These are phyloP conservation scores for Caradrina clavipalpis DNA, from an alignment of 2,888 invertebrate genomes.

Conservation along the genomic window DNA sequence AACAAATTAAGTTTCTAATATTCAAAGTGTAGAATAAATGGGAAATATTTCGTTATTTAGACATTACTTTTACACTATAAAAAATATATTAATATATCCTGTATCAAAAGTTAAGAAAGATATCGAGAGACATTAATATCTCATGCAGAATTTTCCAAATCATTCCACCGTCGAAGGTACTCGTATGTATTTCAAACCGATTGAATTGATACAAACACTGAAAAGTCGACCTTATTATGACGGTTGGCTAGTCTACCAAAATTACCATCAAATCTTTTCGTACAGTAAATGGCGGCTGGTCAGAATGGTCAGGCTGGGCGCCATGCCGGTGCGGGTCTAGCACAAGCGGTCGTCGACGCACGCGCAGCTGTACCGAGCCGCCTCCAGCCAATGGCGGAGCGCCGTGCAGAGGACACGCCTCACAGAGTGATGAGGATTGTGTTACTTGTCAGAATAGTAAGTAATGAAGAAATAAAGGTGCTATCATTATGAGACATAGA, in stretches of 20 bases:
- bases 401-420: constrained; percentile 94
- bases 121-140: too few relatives aligned
- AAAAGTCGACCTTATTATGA: background rate
- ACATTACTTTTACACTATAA: background rate
- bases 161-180: background rate
- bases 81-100: background rate
- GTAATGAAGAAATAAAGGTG: constrained; percentile 18
- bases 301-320: constrained; percentile 96
- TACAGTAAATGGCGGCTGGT: constrained; percentile 98
- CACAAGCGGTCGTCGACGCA: constrained; percentile 94
- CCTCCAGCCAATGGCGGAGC: constrained; percentile 97
- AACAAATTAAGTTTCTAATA: background rate
- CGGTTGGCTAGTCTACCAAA: too few relatives aligned
- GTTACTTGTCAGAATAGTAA: constrained; percentile 91
- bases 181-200: constrained; percentile 14
- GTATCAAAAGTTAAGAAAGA: too few relatives aligned
- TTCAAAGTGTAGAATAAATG: background rate
- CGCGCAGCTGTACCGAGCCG: constrained; percentile 96
- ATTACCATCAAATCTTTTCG: background rate
- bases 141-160: too few relatives aligned
- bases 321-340: constrained; percentile 95
- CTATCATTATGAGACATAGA: background rate
- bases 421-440: constrained; percentile 96
- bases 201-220: constrained; percentile 7
- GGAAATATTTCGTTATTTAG: background rate